Evolutionary conservation across 2,888 invertebrate genomes (phyloP).

Genomic region (Pseudeuparius sepicola): DNA sequence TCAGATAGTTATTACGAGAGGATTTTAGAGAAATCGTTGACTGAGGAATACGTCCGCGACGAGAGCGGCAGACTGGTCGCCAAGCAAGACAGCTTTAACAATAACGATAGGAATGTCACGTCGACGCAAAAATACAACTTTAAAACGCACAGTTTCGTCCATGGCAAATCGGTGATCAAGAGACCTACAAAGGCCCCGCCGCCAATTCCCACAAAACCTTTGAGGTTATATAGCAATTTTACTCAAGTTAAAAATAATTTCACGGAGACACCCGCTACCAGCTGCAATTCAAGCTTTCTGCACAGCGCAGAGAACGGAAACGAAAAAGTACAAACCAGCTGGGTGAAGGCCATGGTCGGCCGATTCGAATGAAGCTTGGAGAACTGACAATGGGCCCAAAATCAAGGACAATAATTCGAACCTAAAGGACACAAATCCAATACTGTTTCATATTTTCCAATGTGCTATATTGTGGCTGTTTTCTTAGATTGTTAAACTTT

Average conservation of each 20-base stretch:
- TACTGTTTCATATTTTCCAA: no score
- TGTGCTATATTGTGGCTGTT: no score
- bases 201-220: conserved; percentile 55
- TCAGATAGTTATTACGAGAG: conserved; percentile 37
- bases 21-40: conserved; percentile 34
- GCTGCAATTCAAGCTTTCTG: conserved; percentile 7
- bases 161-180: no score
- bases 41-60: conserved; percentile 33
- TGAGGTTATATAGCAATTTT: no score
- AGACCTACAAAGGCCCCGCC: conserved; percentile 47
- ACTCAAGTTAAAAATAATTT: conserved; percentile 15
- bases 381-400: no score
- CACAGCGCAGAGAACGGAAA: conserved; percentile 5
- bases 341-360: conserved; percentile 67
- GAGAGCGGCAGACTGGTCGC: conserved; percentile 28
- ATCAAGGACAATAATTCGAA: no score
- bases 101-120: conserved; percentile 19
- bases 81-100: conserved; percentile 32
- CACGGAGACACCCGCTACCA: conserved; percentile 9
- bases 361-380: conserved; percentile 50
- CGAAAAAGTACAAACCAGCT: conserved; percentile 41
- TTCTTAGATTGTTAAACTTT: no score
- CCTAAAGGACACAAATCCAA: no score
- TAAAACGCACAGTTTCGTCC: no score
- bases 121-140: conserved; percentile 15